These are phyloP conservation scores for Drosophila leonis DNA, from an alignment of 2,888 invertebrate species.

Conservation along the genomic window DNA sequence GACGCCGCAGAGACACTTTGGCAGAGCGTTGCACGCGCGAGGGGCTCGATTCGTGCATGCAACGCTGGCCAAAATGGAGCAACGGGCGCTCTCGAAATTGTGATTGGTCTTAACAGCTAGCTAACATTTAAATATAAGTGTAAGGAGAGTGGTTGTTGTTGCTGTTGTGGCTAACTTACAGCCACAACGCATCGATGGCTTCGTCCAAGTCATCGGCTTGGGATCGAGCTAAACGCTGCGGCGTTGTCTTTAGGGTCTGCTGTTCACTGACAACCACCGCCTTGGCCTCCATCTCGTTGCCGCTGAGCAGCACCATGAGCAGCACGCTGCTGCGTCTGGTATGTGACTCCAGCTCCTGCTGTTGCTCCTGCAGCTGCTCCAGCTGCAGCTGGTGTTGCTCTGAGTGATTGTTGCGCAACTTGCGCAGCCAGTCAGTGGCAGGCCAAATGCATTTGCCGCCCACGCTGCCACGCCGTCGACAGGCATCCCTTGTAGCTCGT, in stretches of 20 bases:
- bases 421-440: slow-evolving; percentile 73
- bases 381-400: slow-evolving; percentile 8
- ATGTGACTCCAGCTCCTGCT: slow-evolving; percentile 18
- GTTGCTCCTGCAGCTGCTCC: slow-evolving; percentile 20
- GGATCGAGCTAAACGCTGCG: slow-evolving; percentile 42
- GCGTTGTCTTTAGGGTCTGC: slow-evolving; percentile 32
- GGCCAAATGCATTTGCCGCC: slow-evolving; percentile 71
- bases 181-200: slow-evolving; percentile 72
- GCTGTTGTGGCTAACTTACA: slow-evolving; percentile 38
- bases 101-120: slow-evolving; percentile 39
- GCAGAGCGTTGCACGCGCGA: slow-evolving; percentile 41
- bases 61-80: slow-evolving; percentile 52
- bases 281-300: slow-evolving; percentile 70
- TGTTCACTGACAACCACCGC: slow-evolving; percentile 71
- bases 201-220: slow-evolving; percentile 64
- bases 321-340: slow-evolving; percentile 65
- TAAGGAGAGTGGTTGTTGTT: neutral
- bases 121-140: slow-evolving; percentile 19
- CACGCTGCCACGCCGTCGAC: slow-evolving; percentile 63
- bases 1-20: slow-evolving; percentile 20
- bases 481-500: slow-evolving; percentile 2
- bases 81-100: slow-evolving; percentile 35
- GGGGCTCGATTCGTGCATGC: slow-evolving; percentile 59
- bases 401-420: slow-evolving; percentile 58
- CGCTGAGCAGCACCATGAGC: slow-evolving; percentile 68